phyloP scores from a whole-genome alignment of 2,888 invertebrate species.

The Dryobotodes eremita region DNA sequence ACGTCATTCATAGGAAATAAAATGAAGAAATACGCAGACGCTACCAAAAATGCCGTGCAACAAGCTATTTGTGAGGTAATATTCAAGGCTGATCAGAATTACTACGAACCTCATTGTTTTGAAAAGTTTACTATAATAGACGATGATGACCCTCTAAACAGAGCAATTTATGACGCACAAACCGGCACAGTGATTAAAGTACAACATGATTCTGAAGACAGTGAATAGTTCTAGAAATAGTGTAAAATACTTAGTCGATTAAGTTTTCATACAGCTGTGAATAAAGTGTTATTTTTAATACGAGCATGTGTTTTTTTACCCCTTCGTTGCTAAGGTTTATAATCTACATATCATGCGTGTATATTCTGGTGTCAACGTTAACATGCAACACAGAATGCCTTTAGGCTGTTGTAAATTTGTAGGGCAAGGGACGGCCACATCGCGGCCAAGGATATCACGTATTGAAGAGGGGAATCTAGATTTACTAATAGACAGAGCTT shows the following conservation, averaged over 20 bases:
- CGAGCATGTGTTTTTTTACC: slow-evolving; percentile 2
- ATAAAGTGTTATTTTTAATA: slow-evolving; percentile 43
- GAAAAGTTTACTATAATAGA: slow-evolving; percentile 64
- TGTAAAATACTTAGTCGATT: slow-evolving; percentile 15
- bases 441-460: slow-evolving; percentile 64
- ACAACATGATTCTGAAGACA: slow-evolving; percentile 61
- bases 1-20: slow-evolving; percentile 75
- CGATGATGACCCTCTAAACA: slow-evolving; percentile 59
- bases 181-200: slow-evolving; percentile 57
- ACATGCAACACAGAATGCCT: slow-evolving; percentile 53
- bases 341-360: slow-evolving; percentile 41
- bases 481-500: slow-evolving; percentile 27
- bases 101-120: slow-evolving; percentile 64
- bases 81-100: slow-evolving; percentile 76
- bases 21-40: slow-evolving; percentile 76
- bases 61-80: slow-evolving; percentile 77
- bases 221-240: slow-evolving; percentile 47
- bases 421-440: slow-evolving; percentile 57
- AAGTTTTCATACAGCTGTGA: slow-evolving; percentile 35
- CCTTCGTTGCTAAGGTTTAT: slow-evolving; percentile 27
- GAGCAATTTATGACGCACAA: slow-evolving; percentile 40
- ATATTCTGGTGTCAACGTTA: slow-evolving; percentile 51
- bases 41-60: slow-evolving; percentile 74
- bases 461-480: slow-evolving; percentile 45
- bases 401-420: slow-evolving; percentile 57